Base-by-base conservation (phyloP, 2,888 invertebrate genomes). In the Pardosa pseudoannulata region DNA sequence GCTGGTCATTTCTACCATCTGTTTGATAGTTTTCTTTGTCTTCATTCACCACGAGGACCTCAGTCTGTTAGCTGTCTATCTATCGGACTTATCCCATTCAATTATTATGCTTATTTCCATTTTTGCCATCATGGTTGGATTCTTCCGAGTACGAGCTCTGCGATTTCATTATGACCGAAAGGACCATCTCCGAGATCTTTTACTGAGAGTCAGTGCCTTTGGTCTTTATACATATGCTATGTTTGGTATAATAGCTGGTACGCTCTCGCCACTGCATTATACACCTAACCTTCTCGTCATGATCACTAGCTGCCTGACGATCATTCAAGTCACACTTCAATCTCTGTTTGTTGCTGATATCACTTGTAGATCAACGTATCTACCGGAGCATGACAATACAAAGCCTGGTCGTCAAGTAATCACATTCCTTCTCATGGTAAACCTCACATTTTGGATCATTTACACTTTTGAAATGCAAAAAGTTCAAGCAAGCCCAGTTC, bases 371-470 rank as follows among this genome's bases (percentile, higher is more conserved):
- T 79, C 86, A 19, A 90, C 90, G 28, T 74, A 81, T 70, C 70
- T 88, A 9, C 88, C 88, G 6, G 88, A 88, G 16, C 88, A 88
- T 67, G 97, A 97, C 29, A 95, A 96, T 90, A 96, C 96, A 91
- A 98, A 98, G 93, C 98, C 98, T 0, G 98, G 97, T 0, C 95
- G 98, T 83, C 98, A 98, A 92, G 95, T 97, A 87, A 97, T 98
- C 89, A 98, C 98, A 88, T 98, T 98, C 93, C 93, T 98, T 88
- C 94, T 98, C 83, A 97, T 98, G 91, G 96, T 96, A 92, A 98
- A 98, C 92, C 95, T 98, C 90, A 97, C 98, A 90, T 96, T 98
- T 96, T 98, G 98, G 96, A 95, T 97, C 89, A 96, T 98, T 91
- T 97, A 97, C 92, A 97, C 97, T 67, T 97, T 98, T 91, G 97